These are phyloP conservation scores for Archivesica marissinica DNA, from an alignment of 1,140 invertebrate genomes.

Conservation along the genomic window DNA sequence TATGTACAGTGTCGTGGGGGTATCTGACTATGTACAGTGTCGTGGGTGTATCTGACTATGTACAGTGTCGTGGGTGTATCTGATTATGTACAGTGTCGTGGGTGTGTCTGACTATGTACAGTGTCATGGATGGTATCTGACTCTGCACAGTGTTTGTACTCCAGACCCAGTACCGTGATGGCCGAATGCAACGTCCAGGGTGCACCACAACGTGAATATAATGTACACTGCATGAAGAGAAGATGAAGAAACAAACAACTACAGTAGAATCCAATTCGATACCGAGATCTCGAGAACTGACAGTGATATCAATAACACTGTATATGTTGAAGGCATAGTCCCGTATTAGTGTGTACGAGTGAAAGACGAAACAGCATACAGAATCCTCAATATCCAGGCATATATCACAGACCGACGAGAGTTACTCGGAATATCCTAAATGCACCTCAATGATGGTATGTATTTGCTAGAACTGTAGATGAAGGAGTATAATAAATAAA, in stretches of 20 bases:
- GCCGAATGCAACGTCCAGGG: too few species aligned
- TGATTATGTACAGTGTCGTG: too few species aligned
- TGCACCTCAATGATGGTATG: background rate
- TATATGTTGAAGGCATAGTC: slow-evolving; percentile 30
- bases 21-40: too few species aligned
- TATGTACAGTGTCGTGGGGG: too few species aligned
- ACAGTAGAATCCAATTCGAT: too few species aligned
- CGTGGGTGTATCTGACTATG: too few species aligned
- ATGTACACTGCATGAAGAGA: background rate
- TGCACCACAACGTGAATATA: too few species aligned
- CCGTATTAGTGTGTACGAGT: slow-evolving; percentile 11
- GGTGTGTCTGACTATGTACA: too few species aligned
- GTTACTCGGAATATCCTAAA: background rate
- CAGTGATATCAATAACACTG: slow-evolving; percentile 7
- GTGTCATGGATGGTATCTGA: too few species aligned
- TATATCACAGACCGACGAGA: background rate
- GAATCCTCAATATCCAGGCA: background rate
- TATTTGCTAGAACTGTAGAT: background rate
- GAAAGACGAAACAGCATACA: background rate
- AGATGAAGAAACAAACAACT: background rate
- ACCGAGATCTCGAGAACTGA: background rate
- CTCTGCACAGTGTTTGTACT: too few species aligned
- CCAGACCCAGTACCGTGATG: too few species aligned
- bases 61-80: too few species aligned
- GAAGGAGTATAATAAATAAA: background rate